Evolutionary conservation across 53 echinoderm and acorn worm species (phyloP), one percentile per base, ranked within the genome.

Genomic region (Mesocentrotus franciscanus): DNA sequence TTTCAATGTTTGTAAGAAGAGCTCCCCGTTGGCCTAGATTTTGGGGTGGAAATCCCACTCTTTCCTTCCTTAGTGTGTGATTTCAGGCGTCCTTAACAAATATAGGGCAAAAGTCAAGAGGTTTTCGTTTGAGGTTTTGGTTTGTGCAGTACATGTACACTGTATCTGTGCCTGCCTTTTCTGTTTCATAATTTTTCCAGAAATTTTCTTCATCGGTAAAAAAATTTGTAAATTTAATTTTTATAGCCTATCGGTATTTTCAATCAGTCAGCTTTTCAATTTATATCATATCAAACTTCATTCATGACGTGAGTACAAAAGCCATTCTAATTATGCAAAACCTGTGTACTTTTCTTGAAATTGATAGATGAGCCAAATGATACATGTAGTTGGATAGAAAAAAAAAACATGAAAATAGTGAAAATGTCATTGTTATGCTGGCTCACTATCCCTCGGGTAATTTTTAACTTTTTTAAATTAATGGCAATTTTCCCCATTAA

Each of bases 1-100:
- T 87, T 58, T 58, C 29, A 87, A 26, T 87, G 87, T 27, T 57
- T 87, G 87, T 87, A 87, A 87, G 58, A 6, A 59, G 29, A 87
- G 87, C 87, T 11, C 1, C 26, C 26, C 10, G 56, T 87, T 87
- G 58, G 87, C 87, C 59, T 58, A 87, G 87, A n/a, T 87, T 87
- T 26, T 57, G 17, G 27, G 55, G 87, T 87, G 87, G 87, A 87
- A 87, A 87, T 87, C 87, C 87, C 29, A 58, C 24, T 42, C 49
- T 87, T 87, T 58, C 87, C 58, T 87, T n/a, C 87, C 27, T 87
- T 4, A 9, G 58, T 29, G 8, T 87, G 87, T 27, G 58, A 58
- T 87, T 58, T 87, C 87, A 87, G 87, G 87, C 87, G 15, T 58
- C 18, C 8, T 49, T 24, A 42, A 42, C 9, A n/a, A n/a, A n/a